Evolutionary conservation across 2,888 invertebrate species (phyloP).

Genomic region (Drosophila flavopinicola): DNA sequence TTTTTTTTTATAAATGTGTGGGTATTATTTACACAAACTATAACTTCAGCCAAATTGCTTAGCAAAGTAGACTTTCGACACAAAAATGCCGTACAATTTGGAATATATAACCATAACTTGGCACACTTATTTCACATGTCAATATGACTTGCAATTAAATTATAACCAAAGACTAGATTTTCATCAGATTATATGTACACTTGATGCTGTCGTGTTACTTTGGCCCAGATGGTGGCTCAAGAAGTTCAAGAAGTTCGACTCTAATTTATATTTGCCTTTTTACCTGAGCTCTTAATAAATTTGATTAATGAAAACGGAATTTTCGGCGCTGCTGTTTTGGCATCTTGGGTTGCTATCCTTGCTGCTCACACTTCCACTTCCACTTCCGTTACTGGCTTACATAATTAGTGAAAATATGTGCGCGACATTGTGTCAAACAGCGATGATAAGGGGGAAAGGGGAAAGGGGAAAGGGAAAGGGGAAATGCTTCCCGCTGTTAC

Average conservation of each 20-base stretch:
- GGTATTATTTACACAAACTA: no score
- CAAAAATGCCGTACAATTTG: no score
- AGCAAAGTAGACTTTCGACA: no score
- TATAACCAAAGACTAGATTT: no score
- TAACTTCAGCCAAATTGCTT: no score
- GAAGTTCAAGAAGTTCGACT: background rate
- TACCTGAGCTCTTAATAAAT: conserved; percentile 57
- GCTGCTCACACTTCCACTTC: background rate
- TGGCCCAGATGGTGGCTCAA: no score
- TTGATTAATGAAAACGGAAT: conserved; percentile 68
- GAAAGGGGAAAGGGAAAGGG: background rate
- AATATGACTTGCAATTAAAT: no score
- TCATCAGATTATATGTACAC: no score
- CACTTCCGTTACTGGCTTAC: conserved; percentile 17
- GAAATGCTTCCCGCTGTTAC: conserved; percentile 28
- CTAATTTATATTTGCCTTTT: conserved; percentile 3
- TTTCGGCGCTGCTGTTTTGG: conserved; percentile 39
- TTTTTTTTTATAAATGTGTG: no score
- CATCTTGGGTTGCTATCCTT: conserved; percentile 9
- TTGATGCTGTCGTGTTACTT: no score
- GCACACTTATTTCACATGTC: no score
- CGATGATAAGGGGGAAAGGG: background rate
- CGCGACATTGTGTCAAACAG: conserved; percentile 50
- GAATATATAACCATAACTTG: no score
- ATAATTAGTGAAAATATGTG: conserved; percentile 74